Evolutionary conservation across 2,113 vertebrate species (phyloP).

Genomic region (Mystacornis crossleyi): DNA sequence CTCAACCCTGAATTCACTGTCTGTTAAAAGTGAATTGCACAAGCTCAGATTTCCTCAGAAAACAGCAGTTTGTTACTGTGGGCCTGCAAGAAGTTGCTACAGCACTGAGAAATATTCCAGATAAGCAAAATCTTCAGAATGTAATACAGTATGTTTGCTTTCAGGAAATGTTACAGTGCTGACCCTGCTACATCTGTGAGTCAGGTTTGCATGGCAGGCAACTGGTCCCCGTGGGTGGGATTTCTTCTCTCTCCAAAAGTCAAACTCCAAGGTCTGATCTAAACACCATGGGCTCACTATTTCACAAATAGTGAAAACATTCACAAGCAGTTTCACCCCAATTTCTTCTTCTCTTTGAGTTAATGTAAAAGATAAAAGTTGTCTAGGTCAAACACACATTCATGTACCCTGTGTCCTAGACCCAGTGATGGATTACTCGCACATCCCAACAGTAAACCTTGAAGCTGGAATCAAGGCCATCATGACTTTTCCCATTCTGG

Average conservation of each 20-base stretch:
- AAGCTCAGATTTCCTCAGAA: conserved; percentile 63
- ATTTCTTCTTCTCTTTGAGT: not conserved
- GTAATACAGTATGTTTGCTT: conserved; percentile 21
- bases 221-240: not conserved
- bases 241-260: not conserved
- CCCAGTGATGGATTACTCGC: not conserved
- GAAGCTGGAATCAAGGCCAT: not conserved
- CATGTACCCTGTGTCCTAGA: not conserved
- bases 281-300: not conserved
- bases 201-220: not conserved
- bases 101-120: conserved; percentile 46
- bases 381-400: not conserved
- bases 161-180: not conserved
- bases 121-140: conserved; percentile 58
- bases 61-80: conserved; percentile 39
- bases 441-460: not conserved
- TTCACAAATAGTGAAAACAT: not conserved
- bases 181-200: not conserved
- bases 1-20: conserved; percentile 49
- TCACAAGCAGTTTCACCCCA: not conserved
- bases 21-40: conserved; percentile 58
- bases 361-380: not conserved
- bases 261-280: not conserved
- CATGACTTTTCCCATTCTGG: not conserved
- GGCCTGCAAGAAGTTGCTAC: conserved; percentile 44